Evolutionary conservation across 2,888 invertebrate species (phyloP), one percentile per base, ranked within the genome.

Genomic region (Nephrotoma guestfalica): DNA sequence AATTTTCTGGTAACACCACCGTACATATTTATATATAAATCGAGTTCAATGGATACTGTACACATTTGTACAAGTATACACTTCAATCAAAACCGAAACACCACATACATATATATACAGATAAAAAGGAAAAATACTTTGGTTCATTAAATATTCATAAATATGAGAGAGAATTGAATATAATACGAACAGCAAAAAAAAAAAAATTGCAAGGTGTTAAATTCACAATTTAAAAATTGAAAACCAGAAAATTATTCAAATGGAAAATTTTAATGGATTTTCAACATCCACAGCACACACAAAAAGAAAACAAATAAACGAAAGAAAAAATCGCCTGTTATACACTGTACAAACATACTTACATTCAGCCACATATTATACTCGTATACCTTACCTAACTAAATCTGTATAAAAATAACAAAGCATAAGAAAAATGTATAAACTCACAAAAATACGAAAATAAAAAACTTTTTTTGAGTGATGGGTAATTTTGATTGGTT

Each of bases 401-500:
- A 71, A 71, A 71, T 71, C 71, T 71, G 30, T 71, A 71, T 30
- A 71, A 71, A 71, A 71, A 71, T 71, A 71, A 71, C 71, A 71
- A 71, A 71, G 71, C 71, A 71, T 71, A 71, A 71, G 71, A 71
- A 71, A 71, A 18, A 30, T 30, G 30, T 13, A 30, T 71, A 71
- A 9, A 71, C 71, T 71, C 71, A 71, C 71, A 71, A 71, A 47
- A 47, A 71, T 30, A 11, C 30, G 9, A 84, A 84, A 84, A 84
- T 30, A 83, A 83, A 84, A 84, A 41, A 84, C 41, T 84, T 41
- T 13, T n/a, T 47, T 84, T 84, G 84, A 84, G 84, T 84, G 84
- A 84, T 84, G 41, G 84, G n/a, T 84, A 41, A 15, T 84, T 84
- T 84, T 84, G 84, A 84, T 84, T 84, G 84, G 84, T 84, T 84